Percentiles rank a stretch among this genome's conserved stretches.
Conservation (phyloP, 2,113 vertebrate species). For the Oceanodroma tethys region DNA sequence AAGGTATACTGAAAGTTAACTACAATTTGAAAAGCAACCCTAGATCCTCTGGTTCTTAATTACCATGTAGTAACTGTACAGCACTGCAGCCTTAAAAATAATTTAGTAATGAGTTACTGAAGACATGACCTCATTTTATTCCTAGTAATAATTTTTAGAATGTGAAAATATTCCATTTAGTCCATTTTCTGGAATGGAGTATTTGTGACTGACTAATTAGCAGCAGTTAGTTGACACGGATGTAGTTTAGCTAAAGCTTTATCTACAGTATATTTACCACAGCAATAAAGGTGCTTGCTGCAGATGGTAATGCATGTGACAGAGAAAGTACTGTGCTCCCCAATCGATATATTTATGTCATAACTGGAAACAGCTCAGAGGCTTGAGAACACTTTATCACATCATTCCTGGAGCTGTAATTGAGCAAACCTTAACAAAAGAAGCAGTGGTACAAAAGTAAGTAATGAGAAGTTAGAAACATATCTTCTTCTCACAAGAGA, state of each 20-base stretch:
- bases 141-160: background rate
- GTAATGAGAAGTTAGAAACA: background rate
- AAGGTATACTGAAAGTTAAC: background rate
- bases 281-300: background rate
- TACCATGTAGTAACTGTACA: background rate
- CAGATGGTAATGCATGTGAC: background rate
- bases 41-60: slow-evolving; percentile 12
- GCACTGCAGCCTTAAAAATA: background rate
- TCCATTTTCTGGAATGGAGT: background rate
- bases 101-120: background rate
- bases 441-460: background rate
- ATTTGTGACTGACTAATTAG: background rate
- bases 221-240: background rate
- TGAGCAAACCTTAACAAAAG: background rate
- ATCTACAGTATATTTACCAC: background rate
- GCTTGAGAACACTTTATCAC: background rate
- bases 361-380: background rate
- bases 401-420: background rate
- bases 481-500: background rate
- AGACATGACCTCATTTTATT: slow-evolving; percentile 11
- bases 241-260: background rate
- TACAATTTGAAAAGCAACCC: background rate
- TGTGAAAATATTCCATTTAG: background rate
- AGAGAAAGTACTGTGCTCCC: background rate
- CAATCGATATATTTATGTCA: background rate